Base-by-base conservation (phyloP, 2,888 invertebrate species). In the Anthrax anthrax region DNA sequence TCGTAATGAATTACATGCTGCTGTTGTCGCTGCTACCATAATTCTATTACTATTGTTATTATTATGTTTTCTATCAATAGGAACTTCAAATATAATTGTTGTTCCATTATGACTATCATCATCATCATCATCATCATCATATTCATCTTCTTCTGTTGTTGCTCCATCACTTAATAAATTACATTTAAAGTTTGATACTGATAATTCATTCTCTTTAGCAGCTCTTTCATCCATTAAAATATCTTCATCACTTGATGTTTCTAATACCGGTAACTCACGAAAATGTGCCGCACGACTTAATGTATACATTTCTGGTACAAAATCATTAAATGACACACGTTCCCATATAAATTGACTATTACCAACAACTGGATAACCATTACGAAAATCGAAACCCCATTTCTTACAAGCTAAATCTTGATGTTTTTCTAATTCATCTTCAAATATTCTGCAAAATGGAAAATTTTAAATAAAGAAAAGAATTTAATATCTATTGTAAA, bases 391-490 rank as follows among this genome's bases (percentile, higher is more conserved):
- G 48, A 67, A 68, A 16, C 65, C 65, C 67, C 68, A 68, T 51
- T 63, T 66, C 50, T 61, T 59, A 23, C 83, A 83, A 75, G 82
- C 84, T 72, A 77, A 78, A 71, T 65, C 60, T 53, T 65, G 66
- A 42, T 62, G 57, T 42, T 59, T 60, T 41, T 67, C 64, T 39
- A 67, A 48, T 50, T 65, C 65, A 37, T 62, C 57, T 40, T 52
- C 58, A 36, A 63, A 61, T 44, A 58, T 52, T 52, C 62, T 64
- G 48, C 10, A 52, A 52, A 8, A 12, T 19, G 14, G n/a, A n/a
- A n/a, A n/a, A n/a, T n/a, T n/a, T n/a, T n/a, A n/a, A n/a, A n/a
- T n/a, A n/a, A 38, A 44, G 42, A 27, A 9, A 9, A 29, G 29
- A 9, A n/a, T 29, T 9, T 9, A 29, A 29, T 32, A 34, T 32